Evolutionary conservation across 2,797 vertebrate species (phyloP).

Genomic region (Spea hammondii): DNA sequence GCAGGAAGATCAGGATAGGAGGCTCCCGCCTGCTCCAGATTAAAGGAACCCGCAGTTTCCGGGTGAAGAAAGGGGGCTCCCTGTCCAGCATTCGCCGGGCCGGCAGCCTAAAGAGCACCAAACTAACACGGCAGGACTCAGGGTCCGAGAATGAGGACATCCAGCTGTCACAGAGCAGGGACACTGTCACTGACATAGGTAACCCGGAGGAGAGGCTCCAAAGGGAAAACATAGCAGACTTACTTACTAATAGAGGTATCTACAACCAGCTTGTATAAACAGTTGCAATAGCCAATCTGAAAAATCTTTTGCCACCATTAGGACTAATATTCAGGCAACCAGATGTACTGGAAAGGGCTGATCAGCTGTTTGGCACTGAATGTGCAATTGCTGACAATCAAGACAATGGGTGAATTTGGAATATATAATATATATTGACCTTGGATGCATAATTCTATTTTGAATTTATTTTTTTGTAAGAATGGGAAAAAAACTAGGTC

Average conservation of each 20-base stretch:
- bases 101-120: constrained; percentile 98
- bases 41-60: constrained; percentile 97
- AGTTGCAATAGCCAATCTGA: neutral
- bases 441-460: too few species aligned
- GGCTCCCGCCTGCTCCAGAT: constrained; percentile 97
- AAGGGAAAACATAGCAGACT: constrained; percentile 25
- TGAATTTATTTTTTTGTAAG: too few species aligned
- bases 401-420: too few species aligned
- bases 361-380: too few species aligned
- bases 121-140: constrained; percentile 96
- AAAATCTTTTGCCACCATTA: too few species aligned
- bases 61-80: constrained; percentile 96
- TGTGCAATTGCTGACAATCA: too few species aligned
- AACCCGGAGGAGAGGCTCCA: constrained; percentile 71
- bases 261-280: neutral
- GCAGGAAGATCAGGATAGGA: constrained; percentile 94
- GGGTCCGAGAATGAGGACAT: constrained; percentile 98
- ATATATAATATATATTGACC: too few species aligned
- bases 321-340: too few species aligned
- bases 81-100: constrained; percentile 94
- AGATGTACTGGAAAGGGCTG: too few species aligned
- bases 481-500: too few species aligned
- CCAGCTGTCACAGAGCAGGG: constrained; percentile 95
- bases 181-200: constrained; percentile 97
- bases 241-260: neutral